Conservation (phyloP, 2,113 vertebrate species). For the Solenodon paradoxus region DNA sequence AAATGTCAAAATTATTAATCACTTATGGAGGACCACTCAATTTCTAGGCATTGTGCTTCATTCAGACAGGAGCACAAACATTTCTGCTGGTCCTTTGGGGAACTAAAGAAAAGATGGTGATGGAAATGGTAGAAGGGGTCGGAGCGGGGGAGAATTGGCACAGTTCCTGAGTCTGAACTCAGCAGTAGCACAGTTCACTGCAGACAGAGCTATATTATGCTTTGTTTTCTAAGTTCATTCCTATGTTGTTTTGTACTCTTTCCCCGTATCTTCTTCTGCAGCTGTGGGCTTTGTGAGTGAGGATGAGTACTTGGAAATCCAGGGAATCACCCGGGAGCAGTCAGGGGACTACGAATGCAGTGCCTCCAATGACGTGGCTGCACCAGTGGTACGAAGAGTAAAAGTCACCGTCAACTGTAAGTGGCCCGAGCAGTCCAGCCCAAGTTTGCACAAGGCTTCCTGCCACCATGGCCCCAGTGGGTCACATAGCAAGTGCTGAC, state of each 20-base stretch:
- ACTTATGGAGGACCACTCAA: background rate
- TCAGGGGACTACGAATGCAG: slow-evolving; percentile 96
- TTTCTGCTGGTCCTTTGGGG: background rate
- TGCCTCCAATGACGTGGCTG: slow-evolving; percentile 93
- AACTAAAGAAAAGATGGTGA: background rate
- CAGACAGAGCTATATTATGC: background rate
- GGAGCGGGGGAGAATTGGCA: rapidly evolving
- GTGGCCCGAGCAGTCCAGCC: slow-evolving; percentile 44
- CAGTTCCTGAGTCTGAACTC: background rate
- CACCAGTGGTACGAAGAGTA: slow-evolving; percentile 89
- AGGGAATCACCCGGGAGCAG: slow-evolving; percentile 90
- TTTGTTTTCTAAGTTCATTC: background rate
- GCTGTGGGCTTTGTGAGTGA: slow-evolving; percentile 91
- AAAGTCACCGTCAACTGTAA: slow-evolving; percentile 98
- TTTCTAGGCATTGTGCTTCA: background rate
- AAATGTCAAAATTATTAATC: slow-evolving; percentile 31
- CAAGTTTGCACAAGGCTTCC: rapidly evolving
- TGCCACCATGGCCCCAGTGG: background rate
- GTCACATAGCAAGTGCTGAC: background rate
- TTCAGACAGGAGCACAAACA: background rate
- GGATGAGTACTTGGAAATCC: slow-evolving; percentile 95
- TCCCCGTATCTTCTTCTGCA: slow-evolving; percentile 54
- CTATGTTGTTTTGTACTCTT: background rate
- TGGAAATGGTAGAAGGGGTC: rapidly evolving
- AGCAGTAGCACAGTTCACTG: background rate